Base-by-base conservation (phyloP, 2,888 invertebrate genomes). In the Pyrochroa serraticornis region DNA sequence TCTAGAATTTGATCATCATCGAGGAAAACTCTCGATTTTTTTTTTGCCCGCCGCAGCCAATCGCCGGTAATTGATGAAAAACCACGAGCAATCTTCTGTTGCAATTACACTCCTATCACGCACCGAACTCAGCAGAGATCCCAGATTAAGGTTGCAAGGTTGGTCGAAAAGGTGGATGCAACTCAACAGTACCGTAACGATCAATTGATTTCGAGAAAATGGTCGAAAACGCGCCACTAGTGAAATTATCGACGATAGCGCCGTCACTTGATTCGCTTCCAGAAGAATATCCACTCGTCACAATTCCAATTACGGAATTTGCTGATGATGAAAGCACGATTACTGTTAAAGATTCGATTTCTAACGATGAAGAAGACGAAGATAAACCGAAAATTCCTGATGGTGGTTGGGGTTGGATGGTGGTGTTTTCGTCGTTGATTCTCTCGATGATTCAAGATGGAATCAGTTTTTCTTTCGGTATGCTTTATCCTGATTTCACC, bases 371-470 rank as follows among this genome's bases (percentile, higher is more conserved):
- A 5, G 22, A 22, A 22, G 22, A 5, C 5, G 22, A 22, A 5
- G 22, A 63, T 7, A 82, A 83, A 66, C 82, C 85, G 0, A 82
- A 82, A 37, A 86, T 89, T 39, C 92, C 92, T 0, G 92, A 93
- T 69, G 92, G 92, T 0, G 93, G 90, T 1, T 93, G 91, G 89
- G 93, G 93, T 6, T 95, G 94, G 95, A 83, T 93, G 12, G 91
- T 97, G 1, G 95, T 97, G 0, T 77, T 90, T 35, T 89, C 94
- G 2, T 92, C 94, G 0, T 86, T 97, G 65, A 76, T 93, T 37
- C 88, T 95, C 54, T 94, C 94, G 12, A 86, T 94, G 81, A 90
- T 97, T 44, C 93, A 94, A 35, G 97, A 97, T 77, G 97, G 97
- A 0, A 87, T 96, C 53, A 93, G 93, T 46, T 95, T 96, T 77